Evolutionary conservation across 2,113 vertebrate species (phyloP), one percentile per base, ranked within the genome.

Genomic region (Eira barbara): DNA sequence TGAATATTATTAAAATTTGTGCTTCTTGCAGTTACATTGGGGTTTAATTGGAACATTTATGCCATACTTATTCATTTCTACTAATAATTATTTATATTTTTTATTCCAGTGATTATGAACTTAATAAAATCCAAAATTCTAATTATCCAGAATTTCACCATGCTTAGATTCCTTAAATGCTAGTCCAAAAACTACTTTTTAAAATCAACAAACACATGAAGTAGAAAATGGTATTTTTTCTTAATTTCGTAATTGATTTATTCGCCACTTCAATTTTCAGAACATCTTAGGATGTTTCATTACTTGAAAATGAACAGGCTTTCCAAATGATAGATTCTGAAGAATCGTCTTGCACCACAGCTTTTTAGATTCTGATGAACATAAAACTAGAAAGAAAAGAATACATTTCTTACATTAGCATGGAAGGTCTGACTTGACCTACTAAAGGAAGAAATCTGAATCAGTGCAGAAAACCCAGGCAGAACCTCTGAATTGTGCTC

Each of bases 361-460:
- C 80, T 67, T 76, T 96, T 87, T 87, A 93, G 83, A 76, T 47
- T 47, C 94, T 76, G 82, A 96, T 96, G 95, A 86, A 67, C 94
- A 49, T 92, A 93, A 96, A 96, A 82, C 42, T 76, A 74, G 86
- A 36, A 96, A 92, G 95, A 76, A 78, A 93, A 95, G 96, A 92
- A 67, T 88, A 85, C 42, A 12, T 89, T 71, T 93, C 93, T 95
- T 90, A 39, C 97, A 98, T 98, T 98, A 98, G 97, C 97, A 98
- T 98, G 97, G 97, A 97, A 95, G 59, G 97, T 96, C 87, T 71
- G 83, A 65, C 97, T 95, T 98, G 98, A 97, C 98, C 98, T 97
- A 98, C 95, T 96, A 98, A 97, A 97, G 88, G 63, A 92, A 94
- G 88, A 96, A 67, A 39, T 61, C 88, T 36, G 71, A 94, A 74